Evolutionary conservation across 2,113 vertebrate species (phyloP), one percentile per base, ranked within the genome.

Genomic region (Ceyx margarethae): DNA sequence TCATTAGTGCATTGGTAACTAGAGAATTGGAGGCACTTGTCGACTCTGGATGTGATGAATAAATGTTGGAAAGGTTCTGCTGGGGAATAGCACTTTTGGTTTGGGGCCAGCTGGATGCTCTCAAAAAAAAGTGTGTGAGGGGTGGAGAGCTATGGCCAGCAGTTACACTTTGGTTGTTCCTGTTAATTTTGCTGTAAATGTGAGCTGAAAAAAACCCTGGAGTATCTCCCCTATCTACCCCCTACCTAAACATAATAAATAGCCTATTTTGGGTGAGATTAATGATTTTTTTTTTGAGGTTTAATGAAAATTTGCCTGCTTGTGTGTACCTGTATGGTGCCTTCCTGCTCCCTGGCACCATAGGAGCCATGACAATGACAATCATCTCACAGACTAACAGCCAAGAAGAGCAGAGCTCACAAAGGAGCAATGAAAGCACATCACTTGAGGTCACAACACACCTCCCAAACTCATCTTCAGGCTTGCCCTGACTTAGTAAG

Each of bases 201-300:
- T 91, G 50, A 89, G 80, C 94, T 94, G 94, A 76, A 96, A 96
- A 95, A 97, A 96, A 95, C 93, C 95, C 93, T 95, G 92, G 75
- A 71, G 26, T 28, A 43, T 20, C 22, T 87, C 81, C 18, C 46
- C 40, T 28, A 43, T 20, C 22, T 87, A 83, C 18, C 46, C 40
- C 56, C 8, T 21, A 33, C 58, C 54, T 69, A 81, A 94, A 74
- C 56, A 8, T 80, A 90, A 73, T 45, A 85, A 96, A 90, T 8
- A 75, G 43, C 40, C 69, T 79, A 79, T 87, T n/a, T 83, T 85
- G 43, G 60, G 79, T 81, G 48, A 95, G 48, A 75, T 57, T 91
- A 95, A 96, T 72, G 37, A 76, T 65, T 48, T 61, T 67, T 51
- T 61, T 87, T 93, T 71, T 6, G 2, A 82, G 28, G 29, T 82